Base-by-base conservation (phyloP, 2,113 vertebrate genomes). In the Neodontobutis hainanensis region DNA sequence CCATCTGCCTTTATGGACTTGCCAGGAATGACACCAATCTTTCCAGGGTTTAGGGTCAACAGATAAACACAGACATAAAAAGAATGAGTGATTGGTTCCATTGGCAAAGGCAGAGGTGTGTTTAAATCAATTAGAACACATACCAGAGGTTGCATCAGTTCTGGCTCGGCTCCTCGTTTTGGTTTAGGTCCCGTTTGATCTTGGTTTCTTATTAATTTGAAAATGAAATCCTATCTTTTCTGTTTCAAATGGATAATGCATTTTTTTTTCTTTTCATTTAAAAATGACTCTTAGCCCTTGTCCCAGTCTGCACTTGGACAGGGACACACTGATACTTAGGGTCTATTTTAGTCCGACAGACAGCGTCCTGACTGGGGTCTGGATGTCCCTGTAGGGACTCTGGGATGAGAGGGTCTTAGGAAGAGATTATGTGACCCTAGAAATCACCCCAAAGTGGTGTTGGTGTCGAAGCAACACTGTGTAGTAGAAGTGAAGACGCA, bases 361-460 rank as follows among this genome's bases (percentile, higher is more conserved):
- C 81, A 72, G 76, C 47, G 10, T 19, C 50, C 61, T 61, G 66
- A 61, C 66, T 36, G 48, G 19, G 11, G 40, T 59, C 71, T 60
- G 61, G 43, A 64, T 70, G 38, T 57, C 46, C 19, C 10, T 16
- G n/a, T 10, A 15, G 53, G 34, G 56, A 34, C 19, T 45, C n/a
- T 14, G n/a, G 36, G 11, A 32, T 6, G 32, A 12, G 44, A n/a
- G n/a, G 15, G 66, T 67, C 69, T 67, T 10, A 60, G n/a, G 42
- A 11, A 36, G 12, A 49, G 55, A 72, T 68, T 73, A 68, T 32
- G 65, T 82, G 76, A 85, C 64, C 42, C 3, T 9, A 66, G 61
- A 69, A 46, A 50, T 50, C 68, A 52, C 65, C 65, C 27, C 46
- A 27, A n/a, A 27, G 16, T 12, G 47, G 38, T 57, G 43, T 64